These are phyloP conservation scores for Synodontis membranacea DNA, from an alignment of 2,113 vertebrate genomes.

Conservation along the genomic window DNA sequence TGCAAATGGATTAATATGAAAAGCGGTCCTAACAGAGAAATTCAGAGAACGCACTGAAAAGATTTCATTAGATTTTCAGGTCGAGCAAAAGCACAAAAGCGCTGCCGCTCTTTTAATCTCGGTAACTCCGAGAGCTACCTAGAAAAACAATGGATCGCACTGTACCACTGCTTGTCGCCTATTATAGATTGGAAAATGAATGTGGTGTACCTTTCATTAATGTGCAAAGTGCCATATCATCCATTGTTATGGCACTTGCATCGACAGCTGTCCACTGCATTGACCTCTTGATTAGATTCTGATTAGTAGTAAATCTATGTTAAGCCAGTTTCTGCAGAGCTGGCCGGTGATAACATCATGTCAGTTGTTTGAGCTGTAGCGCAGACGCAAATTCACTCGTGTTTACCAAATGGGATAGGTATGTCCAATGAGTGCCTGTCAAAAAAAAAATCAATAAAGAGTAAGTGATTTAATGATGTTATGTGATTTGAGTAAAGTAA, in stretches of 20 bases:
- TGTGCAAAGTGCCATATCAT: background rate
- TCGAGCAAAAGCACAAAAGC: background rate
- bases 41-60: background rate
- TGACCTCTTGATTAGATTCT: slow-evolving; percentile 13
- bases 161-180: background rate
- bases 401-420: slow-evolving; percentile 28
- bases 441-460: slow-evolving; percentile 36
- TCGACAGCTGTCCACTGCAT: background rate
- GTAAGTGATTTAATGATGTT: background rate
- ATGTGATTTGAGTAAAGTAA: background rate
- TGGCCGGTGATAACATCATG: slow-evolving; percentile 17
- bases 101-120: background rate
- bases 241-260: background rate
- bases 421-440: slow-evolving; percentile 22
- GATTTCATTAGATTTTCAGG: background rate
- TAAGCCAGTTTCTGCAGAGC: slow-evolving; percentile 41
- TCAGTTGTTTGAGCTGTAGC: slow-evolving; percentile 18
- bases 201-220: background rate
- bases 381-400: background rate
- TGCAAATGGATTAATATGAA: slow-evolving; percentile 16
- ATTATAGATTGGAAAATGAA: slow-evolving; percentile 6
- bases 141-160: background rate
- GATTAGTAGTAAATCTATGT: slow-evolving; percentile 4
- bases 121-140: background rate
- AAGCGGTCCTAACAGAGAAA: background rate